Conservation (phyloP, 1,140 invertebrate species). For the Scaptomyza montana region DNA sequence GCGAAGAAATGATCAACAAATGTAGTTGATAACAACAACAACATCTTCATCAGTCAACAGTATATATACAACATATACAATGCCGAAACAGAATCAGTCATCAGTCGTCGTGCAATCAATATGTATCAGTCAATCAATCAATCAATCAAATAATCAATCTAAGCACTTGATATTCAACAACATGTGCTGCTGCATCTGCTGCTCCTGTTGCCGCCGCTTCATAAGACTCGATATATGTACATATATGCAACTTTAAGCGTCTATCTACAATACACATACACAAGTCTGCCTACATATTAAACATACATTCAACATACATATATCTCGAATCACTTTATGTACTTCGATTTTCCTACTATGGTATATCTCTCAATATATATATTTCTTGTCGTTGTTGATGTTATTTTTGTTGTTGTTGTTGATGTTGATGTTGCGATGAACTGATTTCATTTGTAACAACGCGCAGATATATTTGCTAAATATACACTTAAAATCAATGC, state of each 20-base stretch:
- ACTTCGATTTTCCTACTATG: neutral
- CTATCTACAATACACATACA: constrained; percentile 10
- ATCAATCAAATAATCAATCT: constrained; percentile 15
- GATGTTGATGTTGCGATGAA: constrained; percentile 46
- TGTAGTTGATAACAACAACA: constrained; percentile 39
- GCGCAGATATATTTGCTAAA: constrained; percentile 5
- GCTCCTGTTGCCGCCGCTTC: constrained; percentile 58
- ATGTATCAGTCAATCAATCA: constrained; percentile 29
- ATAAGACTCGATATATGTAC: constrained; percentile 14
- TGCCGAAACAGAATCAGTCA: constrained; percentile 25
- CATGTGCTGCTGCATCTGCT: constrained; percentile 55
- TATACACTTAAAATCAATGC: constrained; percentile 45
- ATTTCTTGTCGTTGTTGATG: constrained; percentile 30
- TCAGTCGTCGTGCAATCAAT: constrained; percentile 27
- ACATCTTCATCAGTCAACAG: constrained; percentile 17
- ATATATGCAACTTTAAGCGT: constrained; percentile 19
- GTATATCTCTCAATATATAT: constrained; percentile 2
- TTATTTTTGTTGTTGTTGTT: constrained; percentile 46
- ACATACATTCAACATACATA: neutral
- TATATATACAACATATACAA: constrained; percentile 24
- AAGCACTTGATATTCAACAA: constrained; percentile 40
- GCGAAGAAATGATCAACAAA: neutral
- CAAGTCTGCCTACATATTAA: constrained; percentile 11
- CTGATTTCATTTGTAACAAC: constrained; percentile 5
- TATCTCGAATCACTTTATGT: neutral